A percentile compares a stretch with the other conserved stretches of the same genome.
These are phyloP conservation scores for Gymnothorax javanicus DNA, from an alignment of 2,797 vertebrate genomes.

Conservation along the genomic window DNA sequence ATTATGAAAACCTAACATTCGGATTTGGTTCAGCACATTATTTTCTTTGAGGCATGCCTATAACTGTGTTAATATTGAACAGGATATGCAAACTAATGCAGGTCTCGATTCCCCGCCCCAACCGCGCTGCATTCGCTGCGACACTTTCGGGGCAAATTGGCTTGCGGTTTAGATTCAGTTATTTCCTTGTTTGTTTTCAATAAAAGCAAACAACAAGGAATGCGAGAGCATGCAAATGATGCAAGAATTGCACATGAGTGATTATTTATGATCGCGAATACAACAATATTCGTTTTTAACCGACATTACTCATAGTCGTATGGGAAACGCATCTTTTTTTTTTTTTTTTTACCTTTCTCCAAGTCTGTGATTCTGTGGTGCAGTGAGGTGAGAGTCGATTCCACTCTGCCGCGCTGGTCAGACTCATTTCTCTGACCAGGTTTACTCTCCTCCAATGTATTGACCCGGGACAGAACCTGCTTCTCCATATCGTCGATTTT, in stretches of 20 bases:
- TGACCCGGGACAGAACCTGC: conserved; percentile 92
- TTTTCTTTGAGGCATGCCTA: not conserved
- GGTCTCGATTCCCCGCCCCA: conserved; percentile 48
- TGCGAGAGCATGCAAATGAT: not conserved
- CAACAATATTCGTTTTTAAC: no score
- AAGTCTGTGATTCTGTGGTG: conserved; percentile 95
- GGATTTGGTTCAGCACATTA: not conserved
- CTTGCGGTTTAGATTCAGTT: not conserved
- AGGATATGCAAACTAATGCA: conserved; percentile 74
- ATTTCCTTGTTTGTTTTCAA: not conserved
- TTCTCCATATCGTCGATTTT: conserved; percentile 96
- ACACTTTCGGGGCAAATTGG: conserved; percentile 43
- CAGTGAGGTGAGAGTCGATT: conserved; percentile 89
- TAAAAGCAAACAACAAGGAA: not conserved
- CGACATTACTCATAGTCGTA: not conserved
- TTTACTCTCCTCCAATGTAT: conserved; percentile 88
- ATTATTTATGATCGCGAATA: not conserved
- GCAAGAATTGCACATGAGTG: not conserved
- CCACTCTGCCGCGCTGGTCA: conserved; percentile 88
- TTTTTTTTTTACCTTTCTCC: conserved; percentile 84
- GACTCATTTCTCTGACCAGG: conserved; percentile 81
- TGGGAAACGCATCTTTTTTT: not conserved
- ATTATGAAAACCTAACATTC: not conserved
- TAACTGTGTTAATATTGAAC: conserved; percentile 46
- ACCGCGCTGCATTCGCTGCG: conserved; percentile 58